Evolutionary conservation across 2,113 vertebrate species (phyloP).

Genomic region (Melanerpes formicivorus): DNA sequence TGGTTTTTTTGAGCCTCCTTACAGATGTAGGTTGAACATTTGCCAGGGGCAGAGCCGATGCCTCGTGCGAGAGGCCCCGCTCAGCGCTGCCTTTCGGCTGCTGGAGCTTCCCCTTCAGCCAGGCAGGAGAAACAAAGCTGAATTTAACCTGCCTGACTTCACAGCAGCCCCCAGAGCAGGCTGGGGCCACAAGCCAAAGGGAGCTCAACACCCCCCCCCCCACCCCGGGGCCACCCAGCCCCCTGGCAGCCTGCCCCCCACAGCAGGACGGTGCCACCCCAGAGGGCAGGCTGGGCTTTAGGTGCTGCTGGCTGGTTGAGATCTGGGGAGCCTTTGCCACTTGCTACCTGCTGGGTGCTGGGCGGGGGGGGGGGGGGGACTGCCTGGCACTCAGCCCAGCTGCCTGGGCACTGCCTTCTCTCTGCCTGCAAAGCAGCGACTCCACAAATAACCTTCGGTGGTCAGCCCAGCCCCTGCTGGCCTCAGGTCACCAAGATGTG

Average conservation of each 20-base stretch:
- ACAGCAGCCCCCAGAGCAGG: neutral
- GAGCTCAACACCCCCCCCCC: neutral
- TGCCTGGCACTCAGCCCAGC: neutral
- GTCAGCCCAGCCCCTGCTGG: neutral
- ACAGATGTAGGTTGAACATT: slow-evolving; percentile 39
- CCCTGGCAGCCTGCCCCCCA: rapidly evolving
- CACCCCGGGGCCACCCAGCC: rapidly evolving
- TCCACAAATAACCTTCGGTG: slow-evolving; percentile 41
- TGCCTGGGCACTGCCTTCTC: neutral
- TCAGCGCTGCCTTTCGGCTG: neutral
- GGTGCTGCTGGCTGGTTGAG: neutral
- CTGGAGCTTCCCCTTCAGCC: neutral
- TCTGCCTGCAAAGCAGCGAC: neutral
- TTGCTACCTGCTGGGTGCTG: neutral
- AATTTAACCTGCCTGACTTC: slow-evolving; percentile 39
- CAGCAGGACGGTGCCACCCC: rapidly evolving
- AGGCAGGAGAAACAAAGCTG: neutral
- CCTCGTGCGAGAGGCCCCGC: neutral
- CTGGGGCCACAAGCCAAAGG: neutral
- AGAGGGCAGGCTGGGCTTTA: neutral
- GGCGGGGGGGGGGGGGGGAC: neutral
- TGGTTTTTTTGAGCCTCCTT: neutral
- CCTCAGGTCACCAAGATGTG: neutral
- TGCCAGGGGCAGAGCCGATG: neutral
- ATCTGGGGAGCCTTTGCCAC: neutral